A percentile compares a stretch with the other conserved stretches of the same genome.
These are phyloP conservation scores for Spea hammondii DNA, from an alignment of 2,797 vertebrate species.

Conservation along the genomic window DNA sequence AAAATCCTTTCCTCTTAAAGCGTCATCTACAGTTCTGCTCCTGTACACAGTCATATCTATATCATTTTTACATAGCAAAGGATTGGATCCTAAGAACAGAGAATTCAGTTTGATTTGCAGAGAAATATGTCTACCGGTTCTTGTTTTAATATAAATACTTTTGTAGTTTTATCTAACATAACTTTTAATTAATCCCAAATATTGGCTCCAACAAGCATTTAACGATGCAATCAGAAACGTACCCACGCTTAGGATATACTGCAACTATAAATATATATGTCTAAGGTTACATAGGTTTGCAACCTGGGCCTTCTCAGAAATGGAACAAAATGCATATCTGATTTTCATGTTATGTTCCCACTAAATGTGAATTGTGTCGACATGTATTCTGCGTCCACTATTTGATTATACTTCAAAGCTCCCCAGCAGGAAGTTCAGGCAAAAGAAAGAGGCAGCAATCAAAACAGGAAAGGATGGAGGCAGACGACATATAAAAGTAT, in stretches of 20 bases:
- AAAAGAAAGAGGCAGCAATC: constrained; percentile 46
- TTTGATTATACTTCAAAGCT: constrained; percentile 52
- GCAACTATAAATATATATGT: constrained; percentile 7
- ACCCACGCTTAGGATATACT: not conserved
- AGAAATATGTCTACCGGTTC: too few species aligned
- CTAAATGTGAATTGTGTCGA: constrained; percentile 26
- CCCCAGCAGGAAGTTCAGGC: constrained; percentile 35
- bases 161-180: constrained; percentile 9
- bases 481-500: constrained; percentile 34
- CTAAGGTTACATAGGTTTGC: constrained; percentile 27
- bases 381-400: constrained; percentile 29
- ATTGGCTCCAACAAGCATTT: not conserved
- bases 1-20: too few species aligned
- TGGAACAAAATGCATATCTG: constrained; percentile 36
- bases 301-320: constrained; percentile 26
- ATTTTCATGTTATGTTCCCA: constrained; percentile 45
- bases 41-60: too few species aligned
- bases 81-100: too few species aligned
- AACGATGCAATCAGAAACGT: constrained; percentile 3
- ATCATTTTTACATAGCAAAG: too few species aligned
- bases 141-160: constrained; percentile 6
- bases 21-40: too few species aligned
- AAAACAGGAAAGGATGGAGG: constrained; percentile 50
- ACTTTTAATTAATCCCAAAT: constrained; percentile 21
- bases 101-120: too few species aligned